A percentile compares a stretch with the other conserved stretches of the same genome.
These are phyloP conservation scores for Mus caroli DNA, from an alignment of 2,797 vertebrate genomes.

Conservation along the genomic window DNA sequence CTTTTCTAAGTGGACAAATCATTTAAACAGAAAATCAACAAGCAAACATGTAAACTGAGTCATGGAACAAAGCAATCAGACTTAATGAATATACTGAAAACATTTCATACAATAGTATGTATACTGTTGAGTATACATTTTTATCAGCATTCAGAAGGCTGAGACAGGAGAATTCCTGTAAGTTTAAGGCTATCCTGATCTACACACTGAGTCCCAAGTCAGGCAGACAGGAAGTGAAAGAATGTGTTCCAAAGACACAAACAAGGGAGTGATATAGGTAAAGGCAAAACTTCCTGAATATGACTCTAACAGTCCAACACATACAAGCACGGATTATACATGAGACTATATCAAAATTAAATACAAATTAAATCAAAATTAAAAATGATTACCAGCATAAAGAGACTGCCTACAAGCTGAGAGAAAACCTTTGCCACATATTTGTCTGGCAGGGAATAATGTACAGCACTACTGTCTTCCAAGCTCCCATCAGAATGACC, in stretches of 20 bases:
- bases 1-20: neutral
- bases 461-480: neutral
- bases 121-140: neutral
- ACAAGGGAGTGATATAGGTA: neutral
- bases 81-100: neutral
- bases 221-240: neutral
- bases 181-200: neutral
- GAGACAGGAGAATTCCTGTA: neutral
- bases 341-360: neutral
- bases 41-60: neutral
- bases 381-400: neutral
- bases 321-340: neutral
- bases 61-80: neutral
- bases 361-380: neutral
- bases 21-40: neutral
- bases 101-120: neutral
- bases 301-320: neutral
- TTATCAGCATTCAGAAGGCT: neutral
- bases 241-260: neutral
- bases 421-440: neutral
- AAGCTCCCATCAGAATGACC: neutral
- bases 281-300: neutral
- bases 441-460: neutral
- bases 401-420: neutral
- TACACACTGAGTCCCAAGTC: neutral